Percentiles rank a stretch among this genome's conserved stretches.
Conservation (phyloP, 64 coral and sea anemone genomes). For the Dendrophyllia cribrosa region DNA sequence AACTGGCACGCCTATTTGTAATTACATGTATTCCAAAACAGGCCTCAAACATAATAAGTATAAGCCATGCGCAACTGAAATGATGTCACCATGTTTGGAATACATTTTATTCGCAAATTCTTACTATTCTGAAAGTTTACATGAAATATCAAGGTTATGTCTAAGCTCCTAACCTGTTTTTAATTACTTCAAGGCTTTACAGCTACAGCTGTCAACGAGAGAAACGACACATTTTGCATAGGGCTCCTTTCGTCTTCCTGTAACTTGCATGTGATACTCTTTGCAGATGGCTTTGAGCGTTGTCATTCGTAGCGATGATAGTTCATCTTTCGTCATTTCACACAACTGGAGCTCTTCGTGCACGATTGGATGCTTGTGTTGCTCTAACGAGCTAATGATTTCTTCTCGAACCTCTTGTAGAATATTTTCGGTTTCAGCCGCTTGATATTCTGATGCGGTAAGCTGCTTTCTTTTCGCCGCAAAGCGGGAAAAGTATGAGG, state of each 20-base stretch:
- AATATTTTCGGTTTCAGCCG: not conserved
- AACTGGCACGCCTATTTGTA: too few species aligned
- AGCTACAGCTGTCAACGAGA: not conserved
- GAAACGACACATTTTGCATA: constrained; percentile 1
- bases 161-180: too few species aligned
- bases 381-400: constrained; percentile 4
- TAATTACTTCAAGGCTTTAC: too few species aligned
- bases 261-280: not conserved
- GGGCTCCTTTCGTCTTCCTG: constrained; percentile 8
- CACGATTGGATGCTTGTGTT: constrained; percentile 23
- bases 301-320: constrained; percentile 17
- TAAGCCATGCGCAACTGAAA: too few species aligned
- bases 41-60: too few species aligned
- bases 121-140: too few species aligned
- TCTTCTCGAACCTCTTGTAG: constrained; percentile 27
- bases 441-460: constrained; percentile 10
- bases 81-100: too few species aligned
- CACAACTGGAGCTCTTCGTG: not conserved
- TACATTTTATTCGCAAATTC: too few species aligned
- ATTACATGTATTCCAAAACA: too few species aligned
- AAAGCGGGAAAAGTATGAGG: constrained; percentile 34
- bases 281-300: constrained; percentile 12
- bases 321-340: constrained; percentile 13
- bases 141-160: too few species aligned
- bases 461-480: constrained; percentile 52